A percentile compares a stretch with the other conserved stretches of the same genome.
Conservation (phyloP, 2,797 vertebrate genomes). For the Anabas testudineus region DNA sequence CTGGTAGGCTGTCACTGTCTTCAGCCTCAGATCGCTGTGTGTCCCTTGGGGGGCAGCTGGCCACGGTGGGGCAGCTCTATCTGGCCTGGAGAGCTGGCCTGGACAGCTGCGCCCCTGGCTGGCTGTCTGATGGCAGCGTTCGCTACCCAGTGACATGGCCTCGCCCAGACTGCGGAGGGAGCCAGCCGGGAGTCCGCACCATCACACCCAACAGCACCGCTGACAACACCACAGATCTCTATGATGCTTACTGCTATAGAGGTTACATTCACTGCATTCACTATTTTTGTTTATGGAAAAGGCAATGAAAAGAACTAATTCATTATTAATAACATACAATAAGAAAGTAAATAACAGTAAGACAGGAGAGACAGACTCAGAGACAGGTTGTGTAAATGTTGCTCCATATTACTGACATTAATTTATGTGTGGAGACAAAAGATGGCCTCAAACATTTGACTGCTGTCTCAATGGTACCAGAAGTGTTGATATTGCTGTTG, state of each 20-base stretch:
- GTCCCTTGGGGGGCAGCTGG: constrained; percentile 86
- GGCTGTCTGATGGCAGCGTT: constrained; percentile 93
- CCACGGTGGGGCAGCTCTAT: constrained; percentile 93
- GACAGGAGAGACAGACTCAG: no score
- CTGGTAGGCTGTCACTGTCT: constrained; percentile 85
- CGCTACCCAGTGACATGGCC: constrained; percentile 89
- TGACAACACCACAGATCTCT: constrained; percentile 78
- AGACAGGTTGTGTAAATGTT: not conserved
- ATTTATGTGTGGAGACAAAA: not conserved
- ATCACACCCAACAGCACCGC: constrained; percentile 86
- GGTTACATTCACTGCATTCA: constrained; percentile 73
- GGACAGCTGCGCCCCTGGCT: constrained; percentile 93
- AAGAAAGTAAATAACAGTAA: no score
- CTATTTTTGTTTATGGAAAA: not conserved
- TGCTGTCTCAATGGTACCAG: constrained; percentile 16
- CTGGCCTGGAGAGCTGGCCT: constrained; percentile 92
- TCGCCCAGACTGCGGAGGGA: constrained; percentile 88
- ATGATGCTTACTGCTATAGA: constrained; percentile 93
- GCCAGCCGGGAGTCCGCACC: constrained; percentile 85
- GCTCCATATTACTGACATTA: constrained; percentile 1
- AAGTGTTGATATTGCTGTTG: constrained; percentile 13
- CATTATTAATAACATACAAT: not conserved
- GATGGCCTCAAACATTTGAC: not conserved
- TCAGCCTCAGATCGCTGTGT: constrained; percentile 88
- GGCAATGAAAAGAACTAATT: not conserved